These are phyloP conservation scores for Empidonax alnorum DNA, from an alignment of 2,113 vertebrate genomes.

Conservation along the genomic window DNA sequence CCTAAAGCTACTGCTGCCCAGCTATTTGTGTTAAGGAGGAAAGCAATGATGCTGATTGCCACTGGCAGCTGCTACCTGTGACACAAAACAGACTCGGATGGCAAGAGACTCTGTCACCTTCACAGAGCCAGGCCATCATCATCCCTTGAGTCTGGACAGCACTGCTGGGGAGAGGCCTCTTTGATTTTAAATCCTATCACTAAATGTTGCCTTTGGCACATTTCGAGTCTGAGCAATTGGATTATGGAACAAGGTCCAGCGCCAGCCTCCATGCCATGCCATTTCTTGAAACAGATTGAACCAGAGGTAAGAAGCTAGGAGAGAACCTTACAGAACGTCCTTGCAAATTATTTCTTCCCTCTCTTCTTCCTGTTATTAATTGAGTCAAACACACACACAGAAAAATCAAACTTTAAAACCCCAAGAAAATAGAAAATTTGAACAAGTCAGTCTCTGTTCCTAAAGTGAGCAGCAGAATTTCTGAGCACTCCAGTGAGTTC, in stretches of 20 bases:
- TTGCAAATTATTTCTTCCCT: neutral
- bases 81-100: neutral
- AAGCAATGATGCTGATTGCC: neutral
- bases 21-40: neutral
- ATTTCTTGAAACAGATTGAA: slow-evolving; percentile 12
- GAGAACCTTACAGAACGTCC: neutral
- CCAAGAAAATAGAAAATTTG: neutral
- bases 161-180: neutral
- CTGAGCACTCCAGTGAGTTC: neutral
- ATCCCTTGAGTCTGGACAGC: neutral
- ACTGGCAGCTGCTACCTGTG: neutral
- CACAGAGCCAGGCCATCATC: neutral
- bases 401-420: neutral
- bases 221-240: neutral
- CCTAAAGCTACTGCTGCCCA: neutral
- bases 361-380: neutral
- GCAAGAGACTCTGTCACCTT: neutral
- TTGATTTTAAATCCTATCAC: slow-evolving; percentile 46
- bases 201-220: slow-evolving; percentile 1
- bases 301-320: neutral
- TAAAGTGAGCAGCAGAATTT: neutral
- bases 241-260: neutral
- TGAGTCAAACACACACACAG: neutral
- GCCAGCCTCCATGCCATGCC: neutral
- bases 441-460: neutral